These are phyloP conservation scores for Erebia epiphron DNA, from an alignment of 2,888 invertebrate genomes.

Conservation along the genomic window DNA sequence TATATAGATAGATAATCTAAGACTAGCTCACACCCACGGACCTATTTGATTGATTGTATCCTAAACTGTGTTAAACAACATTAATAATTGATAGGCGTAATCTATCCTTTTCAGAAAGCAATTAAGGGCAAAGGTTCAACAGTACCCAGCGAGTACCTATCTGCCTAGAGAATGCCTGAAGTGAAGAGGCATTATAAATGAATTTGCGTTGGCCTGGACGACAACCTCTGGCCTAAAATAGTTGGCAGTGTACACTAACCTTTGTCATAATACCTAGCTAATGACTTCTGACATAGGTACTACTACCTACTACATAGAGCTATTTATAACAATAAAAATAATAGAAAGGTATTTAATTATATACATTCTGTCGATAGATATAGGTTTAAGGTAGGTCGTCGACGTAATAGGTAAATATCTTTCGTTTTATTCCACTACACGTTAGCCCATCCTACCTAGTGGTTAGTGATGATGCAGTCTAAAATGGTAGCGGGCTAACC, in stretches of 20 bases:
- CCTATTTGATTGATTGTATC: constrained; percentile 1
- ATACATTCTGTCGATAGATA: no score
- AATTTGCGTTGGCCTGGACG: neutral
- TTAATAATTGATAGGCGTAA: constrained; percentile 4
- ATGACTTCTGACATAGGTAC: neutral
- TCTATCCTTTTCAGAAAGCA: neutral
- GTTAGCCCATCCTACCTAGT: no score
- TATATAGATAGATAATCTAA: no score
- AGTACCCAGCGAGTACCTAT: neutral
- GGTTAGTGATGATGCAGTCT: no score
- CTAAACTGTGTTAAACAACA: neutral
- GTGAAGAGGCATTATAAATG: constrained; percentile 2
- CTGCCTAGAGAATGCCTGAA: neutral
- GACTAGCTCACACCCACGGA: neutral
- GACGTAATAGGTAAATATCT: no score
- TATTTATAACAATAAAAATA: no score
- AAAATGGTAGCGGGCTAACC: no score
- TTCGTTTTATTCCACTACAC: no score
- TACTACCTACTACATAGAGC: neutral
- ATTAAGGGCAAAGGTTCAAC: constrained; percentile 7
- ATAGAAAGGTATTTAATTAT: no score
- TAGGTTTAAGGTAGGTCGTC: no score
- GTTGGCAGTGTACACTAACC: neutral
- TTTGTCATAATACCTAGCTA: neutral
- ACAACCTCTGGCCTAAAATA: constrained; percentile 3